phyloP scores from a whole-genome alignment of 2,113 vertebrate species.

The Python bivittatus region DNA sequence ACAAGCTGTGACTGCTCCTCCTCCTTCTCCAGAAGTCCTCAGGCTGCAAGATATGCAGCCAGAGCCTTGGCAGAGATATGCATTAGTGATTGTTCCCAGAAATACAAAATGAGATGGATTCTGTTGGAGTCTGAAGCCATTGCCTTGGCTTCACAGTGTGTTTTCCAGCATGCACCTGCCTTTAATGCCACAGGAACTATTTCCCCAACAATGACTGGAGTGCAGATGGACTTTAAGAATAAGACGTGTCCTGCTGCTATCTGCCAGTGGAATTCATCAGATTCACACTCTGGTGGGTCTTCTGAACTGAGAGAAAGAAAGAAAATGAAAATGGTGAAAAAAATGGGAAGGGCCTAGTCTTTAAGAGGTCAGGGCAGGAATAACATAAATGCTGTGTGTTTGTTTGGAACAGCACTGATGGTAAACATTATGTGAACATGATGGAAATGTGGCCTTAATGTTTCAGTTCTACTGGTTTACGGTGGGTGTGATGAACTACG shows the following conservation, averaged over 20 bases:
- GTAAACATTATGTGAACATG: neutral
- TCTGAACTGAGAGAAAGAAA: too few species aligned
- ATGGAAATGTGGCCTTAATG: fast-evolving
- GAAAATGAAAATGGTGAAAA: constrained; percentile 10
- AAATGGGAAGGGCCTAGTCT: neutral
- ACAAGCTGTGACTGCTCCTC: neutral
- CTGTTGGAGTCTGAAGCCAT: constrained; percentile 11
- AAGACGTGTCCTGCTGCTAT: neutral
- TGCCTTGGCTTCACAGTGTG: neutral
- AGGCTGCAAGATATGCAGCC: neutral
- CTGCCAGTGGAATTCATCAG: too few species aligned
- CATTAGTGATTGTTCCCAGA: constrained; percentile 38
- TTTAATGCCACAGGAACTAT: constrained; percentile 15
- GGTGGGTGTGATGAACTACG: too few species aligned
- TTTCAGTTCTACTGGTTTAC: too few species aligned
- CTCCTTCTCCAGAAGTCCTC: neutral
- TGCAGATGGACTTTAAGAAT: constrained; percentile 4
- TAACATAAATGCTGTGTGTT: neutral
- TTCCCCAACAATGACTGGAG: neutral
- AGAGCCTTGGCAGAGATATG: constrained; percentile 18
- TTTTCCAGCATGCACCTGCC: constrained; percentile 30
- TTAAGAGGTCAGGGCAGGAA: neutral
- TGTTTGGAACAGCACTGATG: neutral
- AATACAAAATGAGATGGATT: constrained; percentile 57
- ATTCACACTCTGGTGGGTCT: too few species aligned